Evolutionary conservation across 92 coral and sea anemone genomes (phyloP).

Genomic region (Montipora capitata): DNA sequence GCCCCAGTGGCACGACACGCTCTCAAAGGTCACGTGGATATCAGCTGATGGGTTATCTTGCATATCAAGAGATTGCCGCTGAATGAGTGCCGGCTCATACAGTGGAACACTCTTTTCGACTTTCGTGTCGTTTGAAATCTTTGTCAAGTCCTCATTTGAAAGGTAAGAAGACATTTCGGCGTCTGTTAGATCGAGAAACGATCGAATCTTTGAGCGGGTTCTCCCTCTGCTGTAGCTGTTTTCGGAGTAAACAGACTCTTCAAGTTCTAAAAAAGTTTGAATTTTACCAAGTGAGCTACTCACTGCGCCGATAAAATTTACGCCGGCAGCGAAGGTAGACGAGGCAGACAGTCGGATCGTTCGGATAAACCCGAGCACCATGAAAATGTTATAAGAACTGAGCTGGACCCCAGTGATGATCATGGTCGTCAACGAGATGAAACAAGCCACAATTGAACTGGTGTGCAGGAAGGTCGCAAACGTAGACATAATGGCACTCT

Average conservation of each 20-base stretch:
- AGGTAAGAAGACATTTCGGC: slow-evolving; percentile 78
- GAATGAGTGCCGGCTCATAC: slow-evolving; percentile 49
- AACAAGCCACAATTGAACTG: slow-evolving; percentile 83
- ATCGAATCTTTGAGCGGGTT: slow-evolving; percentile 77
- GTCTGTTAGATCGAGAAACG: slow-evolving; percentile 85
- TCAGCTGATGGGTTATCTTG: slow-evolving; percentile 38
- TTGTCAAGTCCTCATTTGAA: slow-evolving; percentile 79
- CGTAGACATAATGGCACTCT: slow-evolving; percentile 87
- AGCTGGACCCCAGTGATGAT: slow-evolving; percentile 80
- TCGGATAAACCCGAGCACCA: slow-evolving; percentile 84
- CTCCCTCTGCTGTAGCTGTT: slow-evolving; percentile 60
- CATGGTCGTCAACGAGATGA: slow-evolving; percentile 89
- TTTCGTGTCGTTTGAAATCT: slow-evolving; percentile 71
- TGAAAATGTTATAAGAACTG: slow-evolving; percentile 80
- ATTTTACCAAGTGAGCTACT: slow-evolving; percentile 74
- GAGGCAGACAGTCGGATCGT: slow-evolving; percentile 88
- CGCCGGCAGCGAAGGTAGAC: slow-evolving; percentile 84
- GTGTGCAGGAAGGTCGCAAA: slow-evolving; percentile 91
- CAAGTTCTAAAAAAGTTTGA: slow-evolving; percentile 82
- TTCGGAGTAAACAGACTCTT: slow-evolving; percentile 72
- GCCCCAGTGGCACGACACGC: slow-evolving; percentile 87
- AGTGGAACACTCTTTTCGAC: slow-evolving; percentile 31
- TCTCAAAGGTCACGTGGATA: slow-evolving; percentile 71
- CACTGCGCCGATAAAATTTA: slow-evolving; percentile 79
- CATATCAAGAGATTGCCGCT: slow-evolving; percentile 43